Evolutionary conservation across 2,888 invertebrate genomes (phyloP), one percentile per base, ranked within the genome.

Genomic region (Drosophila kuntzei): DNA sequence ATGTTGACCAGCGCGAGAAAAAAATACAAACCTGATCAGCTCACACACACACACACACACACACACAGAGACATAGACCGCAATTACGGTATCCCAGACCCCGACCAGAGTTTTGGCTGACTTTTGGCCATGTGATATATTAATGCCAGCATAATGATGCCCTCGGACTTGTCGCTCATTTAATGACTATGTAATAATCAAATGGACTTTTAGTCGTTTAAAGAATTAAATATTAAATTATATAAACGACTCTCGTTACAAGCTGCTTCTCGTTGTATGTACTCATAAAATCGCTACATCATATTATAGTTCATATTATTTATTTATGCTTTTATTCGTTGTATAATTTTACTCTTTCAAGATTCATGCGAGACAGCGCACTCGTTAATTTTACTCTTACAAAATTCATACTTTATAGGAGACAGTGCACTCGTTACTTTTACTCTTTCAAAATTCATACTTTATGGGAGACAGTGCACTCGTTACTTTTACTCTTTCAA

Each of bases 81-180:
- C 80, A 89, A 84, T 87, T 80, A 84, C 65, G 78, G 68, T 61
- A 64, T 58, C 44, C 60, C 63, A 58, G 39, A 27, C 47, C 49
- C 61, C 32, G 36, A 20, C 46, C 47, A 53, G 55, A 20, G 6
- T 46, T 66, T 53, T 51, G 59, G 62, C 60, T 71, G 80, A 79
- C 81, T 73, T 87, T 80, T 87, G 75, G 71, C 76, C 78, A 61
- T 77, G 77, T 87, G 82, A 90, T 89, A 89, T 82, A 89, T 90
- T 89, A 82, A 79, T 87, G 72, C 77, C 74, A 77, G 50, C 61
- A 66, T 79, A 80, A 88, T 79, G 80, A 85, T 71, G 71, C 58
- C 67, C 68, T 64, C 78, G 49, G 49, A 77, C 71, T 72, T 79
- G 80, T 82, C 78, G 75, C 81, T 77, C 83, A 75, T 70, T 76